Evolutionary conservation across 2,797 vertebrate species (phyloP), one percentile per base, ranked within the genome.

Genomic region (Gastrophryne carolinensis): DNA sequence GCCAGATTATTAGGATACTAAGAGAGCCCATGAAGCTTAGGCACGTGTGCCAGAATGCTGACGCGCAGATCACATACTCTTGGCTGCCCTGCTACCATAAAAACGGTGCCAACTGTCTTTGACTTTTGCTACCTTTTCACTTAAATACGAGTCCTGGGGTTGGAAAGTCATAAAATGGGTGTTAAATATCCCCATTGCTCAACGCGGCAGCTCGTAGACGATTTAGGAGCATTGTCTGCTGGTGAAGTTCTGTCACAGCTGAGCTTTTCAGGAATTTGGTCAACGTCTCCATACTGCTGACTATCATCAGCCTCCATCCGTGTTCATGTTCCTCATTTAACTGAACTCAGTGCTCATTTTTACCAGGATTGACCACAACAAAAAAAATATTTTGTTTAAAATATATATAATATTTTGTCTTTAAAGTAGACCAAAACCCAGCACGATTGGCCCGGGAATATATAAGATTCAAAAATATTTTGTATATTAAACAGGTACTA

Each of bases 241-340:
- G 4, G 8, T 65, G 52, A 73, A 30, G 35, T 47, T 29, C 23
- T 34, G 50, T 54, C 72, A 35, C 52, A 73, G 49, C 50, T 65
- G 71, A 34, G 71, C 47, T 56, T 56, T 64, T 44, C 19, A 64
- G 72, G 72, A 58, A 58, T 67, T 56, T 49, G 11, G 39, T 37
- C 30, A 13, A 41, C 62, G 57, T 74, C 50, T 15, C 62, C 57
- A 37, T 50, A 54, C 12, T 49, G 2, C 60, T 65, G 72, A 73
- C 49, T 41, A 41, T 37, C 50, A 57, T 52, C 61, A 64, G 30
- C 49, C 41, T 56, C 30, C 50, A 47, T 24, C 50, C 15, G 69
- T 5, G 44, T 19, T 26, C 15, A 24, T 9, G 26, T 30, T 32
- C 56, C 17, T 73, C 30, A 10, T 57, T 8, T 44, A 56, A 26